Conservation (phyloP, 1,140 invertebrate species). For the Leptinotarsa lineolata region DNA sequence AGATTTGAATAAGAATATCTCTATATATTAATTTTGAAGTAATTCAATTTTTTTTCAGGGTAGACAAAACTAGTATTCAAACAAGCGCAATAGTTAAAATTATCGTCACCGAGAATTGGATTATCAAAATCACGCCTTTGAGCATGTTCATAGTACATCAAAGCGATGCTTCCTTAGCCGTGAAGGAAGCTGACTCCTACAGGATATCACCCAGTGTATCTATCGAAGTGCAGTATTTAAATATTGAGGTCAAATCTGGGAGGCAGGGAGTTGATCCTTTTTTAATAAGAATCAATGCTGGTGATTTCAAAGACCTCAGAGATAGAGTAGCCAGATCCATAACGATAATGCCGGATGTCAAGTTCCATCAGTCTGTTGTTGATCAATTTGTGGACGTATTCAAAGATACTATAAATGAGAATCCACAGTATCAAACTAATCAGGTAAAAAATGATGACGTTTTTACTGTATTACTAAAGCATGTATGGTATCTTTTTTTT, state of each 20-base stretch:
- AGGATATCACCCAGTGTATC: slow-evolving; percentile 66
- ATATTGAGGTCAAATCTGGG: slow-evolving; percentile 75
- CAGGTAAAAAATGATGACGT: slow-evolving; percentile 60
- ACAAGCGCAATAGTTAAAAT: slow-evolving; percentile 71
- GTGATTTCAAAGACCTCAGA: slow-evolving; percentile 78
- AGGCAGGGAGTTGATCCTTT: slow-evolving; percentile 63
- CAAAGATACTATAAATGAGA: slow-evolving; percentile 72
- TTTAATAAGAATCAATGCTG: slow-evolving; percentile 74
- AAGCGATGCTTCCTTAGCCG: slow-evolving; percentile 73
- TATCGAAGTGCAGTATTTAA: slow-evolving; percentile 76
- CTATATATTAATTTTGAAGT: not conserved
- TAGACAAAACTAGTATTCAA: slow-evolving; percentile 74
- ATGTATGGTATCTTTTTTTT: too few species aligned
- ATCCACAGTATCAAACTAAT: slow-evolving; percentile 69
- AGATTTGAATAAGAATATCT: not conserved
- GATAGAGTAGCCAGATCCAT: slow-evolving; percentile 76
- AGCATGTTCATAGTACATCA: slow-evolving; percentile 76
- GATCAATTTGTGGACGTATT: slow-evolving; percentile 86
- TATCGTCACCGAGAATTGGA: slow-evolving; percentile 84
- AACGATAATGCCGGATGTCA: slow-evolving; percentile 74
- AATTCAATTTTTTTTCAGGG: slow-evolving; percentile 23
- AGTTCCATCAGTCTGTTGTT: slow-evolving; percentile 76
- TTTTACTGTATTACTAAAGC: too few species aligned
- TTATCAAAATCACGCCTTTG: slow-evolving; percentile 84
- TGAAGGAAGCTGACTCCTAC: slow-evolving; percentile 77